Percentiles rank a stretch among this genome's conserved stretches.
phyloP scores from a whole-genome alignment of 2,888 invertebrate genomes.

The Mantis religiosa region DNA sequence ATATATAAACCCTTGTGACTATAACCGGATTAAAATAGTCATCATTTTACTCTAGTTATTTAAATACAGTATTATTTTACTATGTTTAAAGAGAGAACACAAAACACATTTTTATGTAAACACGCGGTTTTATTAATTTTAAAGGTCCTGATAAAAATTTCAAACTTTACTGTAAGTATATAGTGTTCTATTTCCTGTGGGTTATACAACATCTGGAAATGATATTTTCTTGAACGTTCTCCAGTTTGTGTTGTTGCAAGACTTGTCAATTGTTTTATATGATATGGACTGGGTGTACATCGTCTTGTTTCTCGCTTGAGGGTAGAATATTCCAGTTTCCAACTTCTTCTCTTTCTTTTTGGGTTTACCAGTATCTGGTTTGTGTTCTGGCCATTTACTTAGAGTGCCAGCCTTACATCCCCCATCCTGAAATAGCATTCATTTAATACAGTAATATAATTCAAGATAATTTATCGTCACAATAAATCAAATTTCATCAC shows the following conservation, averaged over 20 bases:
- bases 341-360: not conserved
- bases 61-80: too few species aligned
- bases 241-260: constrained; percentile 26
- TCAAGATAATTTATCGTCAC: too few species aligned
- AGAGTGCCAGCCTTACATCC: constrained; percentile 46
- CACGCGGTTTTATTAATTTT: not conserved
- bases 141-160: not conserved
- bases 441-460: too few species aligned
- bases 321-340: not conserved
- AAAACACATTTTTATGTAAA: too few species aligned
- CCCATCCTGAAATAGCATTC: constrained; percentile 35
- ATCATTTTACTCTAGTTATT: too few species aligned
- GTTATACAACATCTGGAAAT: not conserved
- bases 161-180: not conserved
- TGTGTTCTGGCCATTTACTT: constrained; percentile 41
- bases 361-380: constrained; percentile 10
- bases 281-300: constrained; percentile 3
- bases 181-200: not conserved
- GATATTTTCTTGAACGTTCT: constrained; percentile 5
- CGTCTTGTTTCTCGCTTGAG: not conserved
- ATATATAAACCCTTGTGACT: too few species aligned
- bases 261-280: constrained; percentile 22
- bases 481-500: too few species aligned
- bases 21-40: too few species aligned
- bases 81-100: too few species aligned